A percentile compares a stretch with the other conserved stretches of the same genome.
phyloP scores from a whole-genome alignment of 2,113 vertebrate species.

The Empidonax alnorum region DNA sequence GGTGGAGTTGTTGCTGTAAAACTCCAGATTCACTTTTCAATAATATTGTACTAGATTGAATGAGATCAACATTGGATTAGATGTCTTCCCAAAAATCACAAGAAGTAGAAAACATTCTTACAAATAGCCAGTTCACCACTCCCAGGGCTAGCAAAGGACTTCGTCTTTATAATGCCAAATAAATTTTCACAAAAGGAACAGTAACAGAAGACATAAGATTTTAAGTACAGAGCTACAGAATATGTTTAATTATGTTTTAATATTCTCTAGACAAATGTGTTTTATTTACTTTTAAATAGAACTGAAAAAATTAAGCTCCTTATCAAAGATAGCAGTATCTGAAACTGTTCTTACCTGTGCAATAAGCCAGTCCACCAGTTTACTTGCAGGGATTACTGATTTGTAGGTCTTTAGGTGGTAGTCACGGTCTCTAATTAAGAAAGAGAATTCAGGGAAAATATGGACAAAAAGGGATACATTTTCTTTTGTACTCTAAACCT shows the following conservation, averaged over 20 bases:
- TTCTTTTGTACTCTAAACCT: neutral
- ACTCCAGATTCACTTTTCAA: neutral
- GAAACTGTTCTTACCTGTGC: constrained; percentile 83
- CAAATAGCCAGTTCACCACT: neutral
- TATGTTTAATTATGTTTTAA: neutral
- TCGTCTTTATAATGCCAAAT: neutral
- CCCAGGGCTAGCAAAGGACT: neutral
- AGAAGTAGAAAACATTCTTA: neutral
- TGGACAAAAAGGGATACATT: neutral
- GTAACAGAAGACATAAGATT: neutral
- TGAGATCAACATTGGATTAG: neutral
- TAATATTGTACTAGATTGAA: neutral
- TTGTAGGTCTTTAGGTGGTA: constrained; percentile 97
- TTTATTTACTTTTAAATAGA: neutral
- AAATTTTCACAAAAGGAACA: neutral
- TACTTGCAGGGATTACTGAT: constrained; percentile 93
- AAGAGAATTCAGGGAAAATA: constrained; percentile 1
- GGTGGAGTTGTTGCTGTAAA: neutral
- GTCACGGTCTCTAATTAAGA: constrained; percentile 87
- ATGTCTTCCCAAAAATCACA: neutral
- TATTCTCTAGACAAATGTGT: neutral
- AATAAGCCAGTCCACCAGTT: constrained; percentile 96
- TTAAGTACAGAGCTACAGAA: neutral
- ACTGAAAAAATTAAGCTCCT: neutral
- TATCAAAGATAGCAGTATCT: neutral